Evolutionary conservation across 2,797 vertebrate species (phyloP), one percentile per base, ranked within the genome.

Genomic region (Apodemus agrarius): DNA sequence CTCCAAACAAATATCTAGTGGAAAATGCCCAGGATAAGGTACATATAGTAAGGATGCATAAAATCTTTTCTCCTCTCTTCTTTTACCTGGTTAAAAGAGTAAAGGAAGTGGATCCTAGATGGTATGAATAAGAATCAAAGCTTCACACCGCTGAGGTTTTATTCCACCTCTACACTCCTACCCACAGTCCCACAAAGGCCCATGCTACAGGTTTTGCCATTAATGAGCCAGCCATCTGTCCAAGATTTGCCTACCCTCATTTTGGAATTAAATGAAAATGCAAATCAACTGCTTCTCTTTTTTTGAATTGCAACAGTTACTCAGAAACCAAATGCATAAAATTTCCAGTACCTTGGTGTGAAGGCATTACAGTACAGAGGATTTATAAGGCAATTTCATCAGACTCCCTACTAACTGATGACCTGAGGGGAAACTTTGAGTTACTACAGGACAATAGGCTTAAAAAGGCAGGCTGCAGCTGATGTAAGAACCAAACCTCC

Each of bases 201-300:
- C 19, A 90, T 14, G 3, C 69, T 87, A 67, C 29, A 83, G 29
- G 10, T 89, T 88, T 78, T 26, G 63, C 24, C 24, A 84, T 34
- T 85, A 85, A 91, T 54, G 29, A 91, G 49, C 3, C 59, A 94
- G 14, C n/a, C 79, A 75, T 59, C 49, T 96, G 49, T 54, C 31
- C 46, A 52, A 79, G 75, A 65, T 90, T 79, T 80, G 22, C 24
- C 89, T 49, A 37, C 34, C 31, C 26, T 57, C 54, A 21, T 31
- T 57, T 74, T 67, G 13, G 88, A 86, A 93, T 72, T 91, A 91
- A 93, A 82, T 88, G 49, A 92, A 93, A 93, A n/a, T 26, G 22
- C 49, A 91, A 97, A 69, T n/a, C 65, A 89, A 78, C 34, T n/a
- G 5, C 14, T 89, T 95, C 29, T 26, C 65, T 95, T 21, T 29